Evolutionary conservation across 1,140 invertebrate species (phyloP), one percentile per base, ranked within the genome.

Genomic region (Frieseomelitta varia): DNA sequence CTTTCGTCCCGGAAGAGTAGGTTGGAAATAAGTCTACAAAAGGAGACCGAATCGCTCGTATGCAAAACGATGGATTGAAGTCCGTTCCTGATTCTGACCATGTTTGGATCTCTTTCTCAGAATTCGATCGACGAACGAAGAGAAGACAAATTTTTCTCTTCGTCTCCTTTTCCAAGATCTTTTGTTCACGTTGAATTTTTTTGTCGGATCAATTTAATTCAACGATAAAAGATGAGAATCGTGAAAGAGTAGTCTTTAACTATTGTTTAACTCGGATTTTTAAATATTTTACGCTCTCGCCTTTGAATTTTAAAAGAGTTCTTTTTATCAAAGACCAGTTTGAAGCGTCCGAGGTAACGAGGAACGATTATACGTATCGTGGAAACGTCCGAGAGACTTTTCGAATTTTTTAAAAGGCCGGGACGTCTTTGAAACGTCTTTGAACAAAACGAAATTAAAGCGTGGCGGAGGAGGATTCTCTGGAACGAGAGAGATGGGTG

Each of bases 1-100:
- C 47, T 55, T n/a, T 53, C 58, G 30, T 51, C 14, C 10, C 34
- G 39, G 30, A 77, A 63, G 14, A 39, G 53, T 39, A 30, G 69
- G 56, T 34, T 30, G 68, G 73, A 56, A 82, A 77, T 82, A 67
- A 84, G 81, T 84, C 34, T 56, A 39, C 53, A 34, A 10, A 47
- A 24, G 8, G 19, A 51, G 51, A 67, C 53, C 67, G 71, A 81
- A 76, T 80, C 67, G 85, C 30, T 84, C 80, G 69, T 79, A 81
- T 86, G 79, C 58, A 81, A 85, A 88, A 84, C 83, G 76, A 85
- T 77, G 53, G 71, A 74, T 81, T n/a, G 39, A 74, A 74, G 53
- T 58, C 21, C 14, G 56, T 63, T 61, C 19, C 47, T 81, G 39
- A 61, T 68, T 71, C 55, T 21, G n/a, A n/a, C 71, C 12, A 19